Evolutionary conservation across 2,113 vertebrate species (phyloP), one percentile per base, ranked within the genome.

Genomic region (Suncus etruscus): DNA sequence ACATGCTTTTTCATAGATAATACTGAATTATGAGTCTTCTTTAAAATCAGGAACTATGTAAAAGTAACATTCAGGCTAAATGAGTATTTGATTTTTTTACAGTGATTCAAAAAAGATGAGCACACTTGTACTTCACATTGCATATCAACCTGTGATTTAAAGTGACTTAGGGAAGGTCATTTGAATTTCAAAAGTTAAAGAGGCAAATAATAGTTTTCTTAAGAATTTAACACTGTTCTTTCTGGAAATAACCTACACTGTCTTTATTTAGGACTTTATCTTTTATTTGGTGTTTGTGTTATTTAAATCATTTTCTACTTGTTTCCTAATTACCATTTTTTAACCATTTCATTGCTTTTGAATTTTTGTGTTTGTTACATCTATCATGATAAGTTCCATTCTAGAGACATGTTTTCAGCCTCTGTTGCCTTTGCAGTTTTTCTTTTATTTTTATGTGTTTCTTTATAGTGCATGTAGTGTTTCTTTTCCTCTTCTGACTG

Each of bases 41-140:
- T 96, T 94, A 61, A 92, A 96, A 85, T 79, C 87, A 90, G 69
- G 95, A 83, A 91, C 96, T 95, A 25, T 74, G 90, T 92, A 95
- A 97, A 91, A 96, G 94, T 94, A 96, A 95, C 66, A 96, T 48
- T 81, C 75, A 76, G 54, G 14, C n/a, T 95, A 97, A 81, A 82
- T 95, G 63, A 91, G 90, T 92, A 88, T 94, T 73, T 90, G 82
- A 92, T 86, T 90, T 95, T 93, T 24, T 84, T 14, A 24, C 8
- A 27, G 22, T n/a, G 48, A 22, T 31, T 61, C 39, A 18, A 85
- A 89, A n/a, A 31, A 5, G 31, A 86, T 95, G 70, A 81, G 81
- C 94, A 70, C 83, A 75, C 75, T 85, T 89, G 76, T 94, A 92
- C n/a, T 69, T 68, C 48, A 78, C 11, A 61, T n/a, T 75, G 8